Base-by-base conservation (phyloP, 2,888 invertebrate genomes). In the Acanthococcus lagerstroemiae region DNA sequence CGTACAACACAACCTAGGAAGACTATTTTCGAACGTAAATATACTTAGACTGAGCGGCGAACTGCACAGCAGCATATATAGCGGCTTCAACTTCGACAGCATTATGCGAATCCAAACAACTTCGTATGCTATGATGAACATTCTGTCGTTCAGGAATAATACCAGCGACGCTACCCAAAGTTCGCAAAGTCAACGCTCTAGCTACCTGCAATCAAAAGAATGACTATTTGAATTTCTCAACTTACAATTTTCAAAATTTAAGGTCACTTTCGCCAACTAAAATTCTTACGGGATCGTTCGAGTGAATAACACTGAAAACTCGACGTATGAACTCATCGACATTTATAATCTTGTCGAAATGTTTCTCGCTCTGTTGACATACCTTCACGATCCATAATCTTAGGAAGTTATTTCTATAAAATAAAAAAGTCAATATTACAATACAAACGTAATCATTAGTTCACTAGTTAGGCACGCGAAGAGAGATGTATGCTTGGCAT, bases 31-130 rank as follows among this genome's bases (percentile, higher is more conserved):
- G 19, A 55, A 26, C 1, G 4, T 19, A 15, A 56, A 73, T 79
- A 77, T 79, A 88, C 88, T 89, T 90, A 0, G 95, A 96, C 75
- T 93, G 90, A 17, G 90, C 90, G 25, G 95, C 94, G 82, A 96
- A 96, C 78, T 90, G 88, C 66, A 88, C 87, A 54, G 95, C 92
- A 27, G 95, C 95, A 80, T 88, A 91, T 70, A 96, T 93, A 12
- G 96, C 95, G 54, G 95, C 95, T 76, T 94, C 90, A 27, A 96
- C 92, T 78, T 97, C 97, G 0, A 94, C 92, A 70, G 89, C 86
- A 75, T 97, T 94, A 76, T 93, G 90, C 50, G 96, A 95, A 76
- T 96, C 95, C 15, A 96, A 78, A 22, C 92, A 90, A 71, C 89
- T 83, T 30, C 95, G 80, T 63, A 97, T 94, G 68, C 92, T 91